Evolutionary conservation across 2,113 vertebrate species (phyloP).

Genomic region (Canis aureus): DNA sequence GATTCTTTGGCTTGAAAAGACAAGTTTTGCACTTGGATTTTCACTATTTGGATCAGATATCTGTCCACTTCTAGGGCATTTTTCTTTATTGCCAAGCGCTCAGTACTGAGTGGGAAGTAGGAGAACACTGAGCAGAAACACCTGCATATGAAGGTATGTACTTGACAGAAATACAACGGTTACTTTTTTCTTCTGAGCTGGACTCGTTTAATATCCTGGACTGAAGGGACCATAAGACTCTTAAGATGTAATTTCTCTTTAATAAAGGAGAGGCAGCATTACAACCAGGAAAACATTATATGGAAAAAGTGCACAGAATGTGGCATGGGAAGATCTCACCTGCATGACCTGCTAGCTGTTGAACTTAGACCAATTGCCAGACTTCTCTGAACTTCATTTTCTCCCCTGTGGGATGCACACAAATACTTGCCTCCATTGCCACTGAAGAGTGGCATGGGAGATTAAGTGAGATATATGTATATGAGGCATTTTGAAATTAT

Average conservation of each 20-base stretch:
- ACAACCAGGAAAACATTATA: not conserved
- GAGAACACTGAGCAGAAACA: not conserved
- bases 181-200: slow-evolving; percentile 8
- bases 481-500: not conserved
- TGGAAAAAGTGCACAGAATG: not conserved
- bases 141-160: not conserved
- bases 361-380: not conserved
- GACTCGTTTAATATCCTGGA: not conserved
- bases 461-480: not conserved
- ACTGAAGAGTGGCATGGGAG: not conserved
- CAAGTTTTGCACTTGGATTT: slow-evolving; percentile 6
- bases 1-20: not conserved
- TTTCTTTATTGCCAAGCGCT: not conserved
- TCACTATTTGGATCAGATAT: not conserved
- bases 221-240: not conserved
- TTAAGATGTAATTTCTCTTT: slow-evolving; percentile 4
- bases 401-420: not conserved
- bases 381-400: not conserved
- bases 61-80: not conserved
- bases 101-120: not conserved
- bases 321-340: not conserved
- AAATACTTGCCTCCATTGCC: not conserved
- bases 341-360: not conserved
- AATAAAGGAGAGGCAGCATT: not conserved
- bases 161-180: not conserved